These are phyloP conservation scores for zebrafish (Danio rerio) DNA, from an alignment of 2,113 vertebrate species.

Conservation along the genomic window GRCz12tu NC_133176.1:24581501-24582000, in stretches of 20 bases:
- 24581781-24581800: too few relatives aligned
- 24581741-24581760: slow-evolving; percentile 12
- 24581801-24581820: too few relatives aligned
- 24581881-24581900: neutral
- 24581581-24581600: slow-evolving; percentile 43
- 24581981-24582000: neutral
- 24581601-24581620: slow-evolving; percentile 21
- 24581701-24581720: slow-evolving; percentile 35
- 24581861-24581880: neutral
- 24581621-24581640: slow-evolving; percentile 41
- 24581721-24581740: neutral
- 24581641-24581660: slow-evolving; percentile 13
- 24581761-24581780: neutral
- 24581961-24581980: neutral
- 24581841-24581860: neutral
- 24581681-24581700: slow-evolving; percentile 24
- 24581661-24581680: slow-evolving; percentile 33
- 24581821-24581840: neutral
- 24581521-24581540: slow-evolving; percentile 77
- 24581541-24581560: slow-evolving; percentile 76
- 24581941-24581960: too few relatives aligned
- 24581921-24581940: neutral
- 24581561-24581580: slow-evolving; percentile 60
- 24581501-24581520: slow-evolving; percentile 72
- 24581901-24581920: neutral